These are phyloP conservation scores for Formica exsecta DNA, from an alignment of 1,140 invertebrate genomes.

Conservation along the genomic window DNA sequence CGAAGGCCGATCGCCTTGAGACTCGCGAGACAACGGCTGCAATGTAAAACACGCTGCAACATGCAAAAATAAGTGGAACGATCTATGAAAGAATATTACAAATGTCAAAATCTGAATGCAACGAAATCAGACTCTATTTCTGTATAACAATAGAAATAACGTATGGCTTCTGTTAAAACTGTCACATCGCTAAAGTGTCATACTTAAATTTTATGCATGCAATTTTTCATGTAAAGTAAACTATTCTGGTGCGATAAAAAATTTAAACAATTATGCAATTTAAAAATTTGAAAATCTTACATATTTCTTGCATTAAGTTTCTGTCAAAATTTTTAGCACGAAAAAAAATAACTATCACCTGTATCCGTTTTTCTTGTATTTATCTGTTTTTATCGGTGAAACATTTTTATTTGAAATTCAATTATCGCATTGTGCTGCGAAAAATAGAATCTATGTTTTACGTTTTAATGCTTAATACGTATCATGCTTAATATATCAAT, in stretches of 20 bases:
- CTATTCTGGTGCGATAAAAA: too few species aligned
- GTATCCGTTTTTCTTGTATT: too few species aligned
- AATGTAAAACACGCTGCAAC: background rate
- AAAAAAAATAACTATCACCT: too few species aligned
- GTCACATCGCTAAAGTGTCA: background rate
- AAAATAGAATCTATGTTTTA: background rate
- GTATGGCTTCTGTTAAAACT: background rate
- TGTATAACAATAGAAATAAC: background rate
- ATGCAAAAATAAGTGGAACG: slow-evolving; percentile 21
- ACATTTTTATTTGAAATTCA: background rate
- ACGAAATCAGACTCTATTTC: background rate
- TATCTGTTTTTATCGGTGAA: too few species aligned
- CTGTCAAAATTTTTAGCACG: too few species aligned
- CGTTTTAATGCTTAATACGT: background rate
- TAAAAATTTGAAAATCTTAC: too few species aligned
- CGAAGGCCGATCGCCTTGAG: slow-evolving; percentile 48
- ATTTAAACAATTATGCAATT: too few species aligned
- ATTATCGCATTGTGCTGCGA: background rate
- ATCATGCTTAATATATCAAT: too few species aligned
- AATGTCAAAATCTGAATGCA: background rate
- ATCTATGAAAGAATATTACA: background rate
- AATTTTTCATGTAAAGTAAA: background rate
- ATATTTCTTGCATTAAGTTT: too few species aligned
- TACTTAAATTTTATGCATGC: background rate
- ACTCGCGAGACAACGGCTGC: slow-evolving; percentile 10